Percentiles rank a stretch among this genome's conserved stretches.
Evolutionary conservation across 2,113 vertebrate species (phyloP).

Genomic region (Bagarius yarrelli): DNA sequence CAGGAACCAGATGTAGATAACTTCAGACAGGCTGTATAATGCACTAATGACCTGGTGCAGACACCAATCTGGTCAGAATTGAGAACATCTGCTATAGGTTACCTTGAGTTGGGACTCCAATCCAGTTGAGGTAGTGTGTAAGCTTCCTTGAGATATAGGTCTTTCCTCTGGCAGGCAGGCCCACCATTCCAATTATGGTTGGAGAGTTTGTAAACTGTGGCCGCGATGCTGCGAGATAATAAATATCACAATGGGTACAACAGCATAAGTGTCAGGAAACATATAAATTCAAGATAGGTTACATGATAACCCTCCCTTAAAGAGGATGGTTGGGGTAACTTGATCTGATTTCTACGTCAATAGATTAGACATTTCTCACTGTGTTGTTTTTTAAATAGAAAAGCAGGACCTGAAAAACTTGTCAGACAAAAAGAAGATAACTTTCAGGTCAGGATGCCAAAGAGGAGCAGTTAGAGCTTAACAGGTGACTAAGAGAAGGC

Average conservation of each 20-base stretch:
- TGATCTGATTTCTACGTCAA: not conserved
- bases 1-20: not conserved
- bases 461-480: not conserved
- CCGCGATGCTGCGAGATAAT: conserved; percentile 72
- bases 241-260: conserved; percentile 21
- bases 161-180: conserved; percentile 86
- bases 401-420: not conserved
- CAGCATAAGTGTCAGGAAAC: not conserved
- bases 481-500: not conserved
- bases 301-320: not conserved
- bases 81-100: conserved; percentile 19
- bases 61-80: not conserved
- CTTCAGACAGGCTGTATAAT: not conserved
- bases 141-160: conserved; percentile 90
- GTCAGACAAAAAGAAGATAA: not conserved
- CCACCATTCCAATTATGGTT: conserved; percentile 87
- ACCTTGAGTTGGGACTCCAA: conserved; percentile 86
- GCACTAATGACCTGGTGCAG: not conserved
- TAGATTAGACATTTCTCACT: not conserved
- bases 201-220: conserved; percentile 91
- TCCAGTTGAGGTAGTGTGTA: conserved; percentile 91
- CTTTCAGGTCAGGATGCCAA: not conserved
- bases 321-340: not conserved
- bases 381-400: not conserved
- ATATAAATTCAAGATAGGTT: no score